Conservation (phyloP, 2,113 vertebrate genomes). For the Pampusana beccarii region DNA sequence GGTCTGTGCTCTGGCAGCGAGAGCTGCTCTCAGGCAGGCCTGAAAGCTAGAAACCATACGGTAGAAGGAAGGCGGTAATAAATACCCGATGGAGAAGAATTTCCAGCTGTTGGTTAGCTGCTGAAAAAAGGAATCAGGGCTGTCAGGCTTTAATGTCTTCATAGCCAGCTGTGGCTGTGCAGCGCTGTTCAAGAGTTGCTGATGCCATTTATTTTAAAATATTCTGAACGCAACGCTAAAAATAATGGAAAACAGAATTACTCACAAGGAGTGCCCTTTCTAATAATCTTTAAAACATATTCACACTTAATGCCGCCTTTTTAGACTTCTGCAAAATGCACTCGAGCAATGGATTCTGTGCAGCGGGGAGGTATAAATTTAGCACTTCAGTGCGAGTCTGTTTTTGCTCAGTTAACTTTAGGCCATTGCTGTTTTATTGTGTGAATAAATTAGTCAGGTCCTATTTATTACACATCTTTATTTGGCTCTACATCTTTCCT, state of each 20-base stretch:
- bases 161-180: neutral
- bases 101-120: neutral
- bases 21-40: neutral
- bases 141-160: neutral
- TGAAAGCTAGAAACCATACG: neutral
- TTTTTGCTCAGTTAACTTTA: slow-evolving; percentile 61
- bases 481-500: slow-evolving; percentile 17
- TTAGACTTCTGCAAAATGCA: neutral
- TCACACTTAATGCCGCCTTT: neutral
- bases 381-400: slow-evolving; percentile 2
- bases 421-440: slow-evolving; percentile 52
- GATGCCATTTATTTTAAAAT: neutral
- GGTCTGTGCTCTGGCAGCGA: neutral
- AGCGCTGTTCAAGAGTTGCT: neutral
- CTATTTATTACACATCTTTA: slow-evolving; percentile 55
- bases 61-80: neutral
- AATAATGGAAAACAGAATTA: slow-evolving; percentile 24
- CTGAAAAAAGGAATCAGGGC: neutral
- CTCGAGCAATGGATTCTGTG: neutral
- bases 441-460: slow-evolving; percentile 60
- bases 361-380: slow-evolving; percentile 54
- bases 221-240: slow-evolving; percentile 5
- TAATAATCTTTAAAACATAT: slow-evolving; percentile 24
- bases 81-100: neutral
- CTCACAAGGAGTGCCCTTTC: neutral